Base-by-base conservation (phyloP, 2,797 vertebrate species). In the Sebastiscus albofasciatus region DNA sequence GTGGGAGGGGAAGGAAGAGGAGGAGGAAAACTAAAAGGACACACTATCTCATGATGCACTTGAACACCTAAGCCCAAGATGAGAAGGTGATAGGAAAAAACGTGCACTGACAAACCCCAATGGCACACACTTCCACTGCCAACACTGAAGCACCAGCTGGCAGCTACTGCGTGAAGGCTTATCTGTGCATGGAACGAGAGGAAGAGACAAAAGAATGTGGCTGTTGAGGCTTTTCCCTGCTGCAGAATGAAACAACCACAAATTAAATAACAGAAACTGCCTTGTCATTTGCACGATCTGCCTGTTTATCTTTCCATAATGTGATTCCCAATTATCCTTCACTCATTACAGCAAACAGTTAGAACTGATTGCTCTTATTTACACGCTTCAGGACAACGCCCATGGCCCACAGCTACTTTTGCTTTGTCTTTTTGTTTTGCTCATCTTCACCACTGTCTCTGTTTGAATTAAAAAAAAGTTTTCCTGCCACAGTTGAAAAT, bases 211-310 rank as follows among this genome's bases (percentile, higher is more conserved):
- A 86, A 75, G 62, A 69, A 62, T 13, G 59, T n/a, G 46, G 69
- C 76, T 75, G 69, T 62, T 24, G 64, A 67, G 55, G 82, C 70
- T 71, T 82, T 80, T 84, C 75, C 67, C 55, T 75, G 20, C 65
- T 68, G 70, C 75, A 86, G 42, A 83, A 84, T 69, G 7, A 90
- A 80, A 67, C 61, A 67, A 55, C 59, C 59, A 67, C 49, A 76
- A 12, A 82, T 81, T 71, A 1, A 67, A 42, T 46, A 66, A 39
- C 14, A 61, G 27, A 65, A 83, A 91, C 88, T 89, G 89, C 89
- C 90, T 92, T 90, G 16, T 86, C 46, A 60, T 83, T 90, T 92
- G 94, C 95, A 92, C 62, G 74, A 73, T 91, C 94, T 96, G 95
- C 94, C 95, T 94, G 88, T 88, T 83, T 85, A 78, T 80, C 22